These are phyloP conservation scores for Intellagama lesueurii DNA, from an alignment of 2,797 vertebrate species.

Conservation along the genomic window DNA sequence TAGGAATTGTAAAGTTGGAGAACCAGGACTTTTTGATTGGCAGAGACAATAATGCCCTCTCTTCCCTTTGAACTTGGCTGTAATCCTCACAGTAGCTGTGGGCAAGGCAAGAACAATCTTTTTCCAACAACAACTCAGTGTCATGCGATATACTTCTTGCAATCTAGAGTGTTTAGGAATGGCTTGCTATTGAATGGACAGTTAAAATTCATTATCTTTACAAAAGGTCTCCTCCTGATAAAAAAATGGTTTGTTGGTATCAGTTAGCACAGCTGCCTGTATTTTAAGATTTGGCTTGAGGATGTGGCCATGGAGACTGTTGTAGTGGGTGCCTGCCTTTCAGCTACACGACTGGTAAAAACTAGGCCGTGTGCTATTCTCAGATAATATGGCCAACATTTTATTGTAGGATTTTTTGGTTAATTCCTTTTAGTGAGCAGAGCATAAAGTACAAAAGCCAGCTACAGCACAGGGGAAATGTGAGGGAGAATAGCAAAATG, in stretches of 20 bases:
- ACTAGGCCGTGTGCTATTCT: background rate
- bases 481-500: too few species aligned
- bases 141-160: too few species aligned
- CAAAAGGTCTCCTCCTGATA: background rate
- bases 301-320: background rate
- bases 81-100: background rate
- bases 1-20: background rate
- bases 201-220: background rate
- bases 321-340: background rate
- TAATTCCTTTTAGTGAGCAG: too few species aligned
- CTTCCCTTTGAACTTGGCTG: background rate
- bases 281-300: background rate
- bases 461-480: too few species aligned
- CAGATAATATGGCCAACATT: background rate
- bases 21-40: background rate
- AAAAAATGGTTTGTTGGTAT: too few species aligned
- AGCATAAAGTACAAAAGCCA: too few species aligned
- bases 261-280: background rate
- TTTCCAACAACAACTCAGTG: too few species aligned
- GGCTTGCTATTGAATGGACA: background rate
- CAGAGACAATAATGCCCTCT: background rate
- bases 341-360: background rate
- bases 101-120: background rate
- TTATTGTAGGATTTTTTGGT: too few species aligned
- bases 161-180: too few species aligned